These are phyloP conservation scores for Neodiprion pinetum DNA, from an alignment of 1,140 invertebrate genomes.

Conservation along the genomic window DNA sequence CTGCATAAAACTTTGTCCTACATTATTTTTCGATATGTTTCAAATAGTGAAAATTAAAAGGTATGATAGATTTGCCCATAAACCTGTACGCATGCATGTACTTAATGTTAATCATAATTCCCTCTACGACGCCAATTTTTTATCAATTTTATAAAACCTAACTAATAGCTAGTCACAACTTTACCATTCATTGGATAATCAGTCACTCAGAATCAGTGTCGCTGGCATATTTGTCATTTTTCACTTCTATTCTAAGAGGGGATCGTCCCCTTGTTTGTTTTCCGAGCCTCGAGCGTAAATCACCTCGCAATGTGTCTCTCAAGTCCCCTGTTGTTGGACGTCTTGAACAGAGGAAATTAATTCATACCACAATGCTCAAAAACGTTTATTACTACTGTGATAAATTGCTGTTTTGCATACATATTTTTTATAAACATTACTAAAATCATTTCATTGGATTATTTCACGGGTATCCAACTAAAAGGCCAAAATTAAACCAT, in stretches of 20 bases:
- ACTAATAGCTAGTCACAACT: no score
- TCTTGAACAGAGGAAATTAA: slow-evolving; percentile 36
- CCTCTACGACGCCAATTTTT: no score
- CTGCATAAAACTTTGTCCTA: no score
- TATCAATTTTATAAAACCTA: no score
- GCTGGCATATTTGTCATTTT: slow-evolving; percentile 52
- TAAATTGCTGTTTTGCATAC: slow-evolving; percentile 15
- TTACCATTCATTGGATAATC: no score
- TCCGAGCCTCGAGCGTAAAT: slow-evolving; percentile 50
- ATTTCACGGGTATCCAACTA: no score
- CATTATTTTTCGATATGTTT: no score
- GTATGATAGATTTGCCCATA: no score
- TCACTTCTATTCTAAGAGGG: slow-evolving; percentile 55
- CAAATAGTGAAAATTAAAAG: no score
- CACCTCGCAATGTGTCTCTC: slow-evolving; percentile 41
- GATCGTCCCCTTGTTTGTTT: slow-evolving; percentile 48
- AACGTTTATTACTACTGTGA: background rate
- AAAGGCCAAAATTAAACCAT: no score
- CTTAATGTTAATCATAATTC: no score
- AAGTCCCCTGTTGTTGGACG: slow-evolving; percentile 37
- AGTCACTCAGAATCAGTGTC: slow-evolving; percentile 37
- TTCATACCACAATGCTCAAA: background rate
- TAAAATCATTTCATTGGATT: background rate
- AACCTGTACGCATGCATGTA: no score
- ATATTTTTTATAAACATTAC: slow-evolving; percentile 16